Base-by-base conservation (phyloP, 2,797 vertebrate species). In the Clarias laeviceps region DNA sequence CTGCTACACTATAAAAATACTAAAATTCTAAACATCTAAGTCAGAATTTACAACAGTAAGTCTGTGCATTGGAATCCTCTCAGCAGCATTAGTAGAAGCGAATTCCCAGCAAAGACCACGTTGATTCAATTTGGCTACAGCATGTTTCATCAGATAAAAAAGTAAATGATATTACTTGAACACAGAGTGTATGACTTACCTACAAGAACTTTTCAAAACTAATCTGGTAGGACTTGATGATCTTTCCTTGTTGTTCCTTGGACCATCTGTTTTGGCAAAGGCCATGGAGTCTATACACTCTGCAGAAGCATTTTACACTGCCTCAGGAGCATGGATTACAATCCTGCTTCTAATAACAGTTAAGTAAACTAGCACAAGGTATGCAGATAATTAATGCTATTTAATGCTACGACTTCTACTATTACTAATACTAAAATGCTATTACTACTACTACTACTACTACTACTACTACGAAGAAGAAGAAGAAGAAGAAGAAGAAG, bases 121-220 rank as follows among this genome's bases (percentile, higher is more conserved):
- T 90, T 89, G 88, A 85, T 89, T 90, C 3, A 50, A 89, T 90
- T 86, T 90, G 87, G 90, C 88, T 84, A 82, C 68, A 88, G 84
- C 74, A 85, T 88, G 81, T 90, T 90, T 80, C 83, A 89, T 88
- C 85, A 86, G 84, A 90, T 86, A 88, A 32, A 88, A 89, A 86
- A 90, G 88, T 54, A 90, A 90, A 79, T 22, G 2, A 66, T 29
- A 17, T 88, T 88, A 89, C 91, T 91, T 91, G 89, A 92, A 91
- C 83, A 90, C 91, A 88, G 78, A 89, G 82, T 84, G 87, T 87
- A 88, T 72, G 87, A 87, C 89, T 91, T 87, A 87, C 85, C 87
- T 76, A 59, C 76, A 62, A 91, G 85, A 89, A 89, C 72, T 84
- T 90, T 91, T 90, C 87, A 88, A 89, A 90, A 90, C 85, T 79